These are phyloP conservation scores for Allolobophora icterica DNA, from an alignment of 2,888 invertebrate species.

Conservation along the genomic window DNA sequence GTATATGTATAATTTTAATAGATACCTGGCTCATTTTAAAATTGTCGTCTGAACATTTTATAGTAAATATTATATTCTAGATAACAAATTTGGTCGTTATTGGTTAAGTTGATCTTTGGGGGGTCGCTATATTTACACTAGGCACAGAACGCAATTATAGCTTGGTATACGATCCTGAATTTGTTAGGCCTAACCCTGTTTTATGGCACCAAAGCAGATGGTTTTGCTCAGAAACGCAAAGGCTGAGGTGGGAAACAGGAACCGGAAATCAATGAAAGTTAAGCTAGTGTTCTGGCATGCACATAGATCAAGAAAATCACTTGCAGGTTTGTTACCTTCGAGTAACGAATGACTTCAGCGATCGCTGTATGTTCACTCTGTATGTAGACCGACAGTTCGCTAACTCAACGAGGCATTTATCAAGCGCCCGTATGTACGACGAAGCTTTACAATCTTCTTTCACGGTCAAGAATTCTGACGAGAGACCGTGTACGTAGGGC, in stretches of 20 bases:
- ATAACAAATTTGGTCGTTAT: too few relatives aligned
- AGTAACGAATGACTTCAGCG: background rate
- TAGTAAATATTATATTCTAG: too few relatives aligned
- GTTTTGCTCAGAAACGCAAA: background rate
- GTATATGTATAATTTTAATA: too few relatives aligned
- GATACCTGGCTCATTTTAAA: too few relatives aligned
- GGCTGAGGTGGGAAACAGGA: background rate
- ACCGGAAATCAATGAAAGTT: background rate
- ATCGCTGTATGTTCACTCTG: background rate
- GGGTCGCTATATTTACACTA: too few relatives aligned
- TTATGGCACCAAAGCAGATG: background rate
- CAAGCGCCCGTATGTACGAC: background rate
- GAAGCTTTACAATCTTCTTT: background rate
- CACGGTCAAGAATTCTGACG: background rate
- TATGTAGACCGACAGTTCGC: too few relatives aligned
- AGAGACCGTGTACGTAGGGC: background rate
- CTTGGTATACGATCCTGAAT: too few relatives aligned
- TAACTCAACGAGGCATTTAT: too few relatives aligned
- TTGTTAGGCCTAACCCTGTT: background rate
- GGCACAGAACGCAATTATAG: too few relatives aligned
- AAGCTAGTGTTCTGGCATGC: background rate
- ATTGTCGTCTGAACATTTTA: too few relatives aligned
- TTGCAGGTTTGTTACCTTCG: background rate
- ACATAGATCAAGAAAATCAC: background rate
- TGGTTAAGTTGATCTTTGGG: too few relatives aligned